Evolutionary conservation across 2,888 invertebrate genomes (phyloP).

Genomic region (Cynaeus angustus): DNA sequence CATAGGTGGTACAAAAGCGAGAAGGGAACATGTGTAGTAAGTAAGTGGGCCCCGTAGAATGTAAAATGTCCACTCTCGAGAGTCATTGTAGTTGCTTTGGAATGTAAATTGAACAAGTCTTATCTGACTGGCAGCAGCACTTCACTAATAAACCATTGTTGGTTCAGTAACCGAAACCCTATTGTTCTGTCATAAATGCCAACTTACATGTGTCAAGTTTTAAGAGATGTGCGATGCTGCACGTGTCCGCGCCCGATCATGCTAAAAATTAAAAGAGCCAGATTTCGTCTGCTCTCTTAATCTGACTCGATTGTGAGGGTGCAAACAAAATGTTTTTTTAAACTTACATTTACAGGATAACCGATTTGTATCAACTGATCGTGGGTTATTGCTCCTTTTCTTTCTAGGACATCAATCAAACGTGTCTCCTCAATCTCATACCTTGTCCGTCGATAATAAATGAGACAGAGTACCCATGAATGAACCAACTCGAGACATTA

Average conservation of each 20-base stretch:
- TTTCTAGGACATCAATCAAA: conserved; percentile 34
- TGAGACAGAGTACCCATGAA: conserved; percentile 33
- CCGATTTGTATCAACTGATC: background rate
- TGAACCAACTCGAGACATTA: conserved; percentile 39
- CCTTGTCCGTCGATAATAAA: conserved; percentile 41
- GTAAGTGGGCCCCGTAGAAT: conserved; percentile 65
- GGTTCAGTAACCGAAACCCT: conserved; percentile 68
- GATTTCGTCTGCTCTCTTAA: background rate
- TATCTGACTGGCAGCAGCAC: conserved; percentile 69
- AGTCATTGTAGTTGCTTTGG: conserved; percentile 68
- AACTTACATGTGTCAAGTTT: conserved; percentile 59
- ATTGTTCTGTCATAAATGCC: conserved; percentile 66
- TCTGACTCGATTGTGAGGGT: background rate
- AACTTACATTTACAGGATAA: background rate
- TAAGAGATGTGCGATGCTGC: conserved; percentile 55
- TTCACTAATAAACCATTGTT: conserved; percentile 71
- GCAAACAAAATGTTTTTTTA: no score
- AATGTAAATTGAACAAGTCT: conserved; percentile 71
- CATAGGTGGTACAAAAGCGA: conserved; percentile 45
- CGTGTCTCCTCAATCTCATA: conserved; percentile 28
- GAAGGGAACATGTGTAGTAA: conserved; percentile 51
- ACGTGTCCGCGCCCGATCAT: conserved; percentile 42
- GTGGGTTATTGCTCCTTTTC: conserved; percentile 21
- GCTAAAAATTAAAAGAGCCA: conserved; percentile 10
- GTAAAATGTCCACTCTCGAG: conserved; percentile 69